Evolutionary conservation across 2,113 vertebrate genomes (phyloP).

Genomic region (Microcebus ravelobensis): DNA sequence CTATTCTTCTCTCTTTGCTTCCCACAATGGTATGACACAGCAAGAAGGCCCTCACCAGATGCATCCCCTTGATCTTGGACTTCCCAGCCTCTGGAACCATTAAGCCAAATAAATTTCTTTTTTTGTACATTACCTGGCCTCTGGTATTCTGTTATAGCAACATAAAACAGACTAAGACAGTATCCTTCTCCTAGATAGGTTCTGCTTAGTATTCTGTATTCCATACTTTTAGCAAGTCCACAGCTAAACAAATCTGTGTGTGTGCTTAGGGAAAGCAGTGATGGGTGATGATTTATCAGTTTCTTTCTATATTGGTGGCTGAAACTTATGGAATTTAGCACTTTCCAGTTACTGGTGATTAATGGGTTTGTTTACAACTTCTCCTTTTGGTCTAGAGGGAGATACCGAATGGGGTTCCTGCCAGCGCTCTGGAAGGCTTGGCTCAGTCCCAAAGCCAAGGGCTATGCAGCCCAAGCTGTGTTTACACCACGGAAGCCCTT

Average conservation of each 20-base stretch:
- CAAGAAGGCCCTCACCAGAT: neutral
- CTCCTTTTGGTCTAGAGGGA: conserved; percentile 53
- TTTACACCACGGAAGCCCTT: conserved; percentile 40
- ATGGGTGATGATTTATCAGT: conserved; percentile 60
- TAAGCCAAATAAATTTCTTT: neutral
- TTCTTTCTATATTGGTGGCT: conserved; percentile 42
- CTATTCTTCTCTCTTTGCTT: neutral
- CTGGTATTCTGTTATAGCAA: neutral
- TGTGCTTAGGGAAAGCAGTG: neutral
- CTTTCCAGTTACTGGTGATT: conserved; percentile 59
- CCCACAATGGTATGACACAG: too few species aligned
- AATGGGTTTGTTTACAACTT: conserved; percentile 73
- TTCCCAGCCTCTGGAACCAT: neutral
- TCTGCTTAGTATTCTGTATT: neutral
- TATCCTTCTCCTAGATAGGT: neutral
- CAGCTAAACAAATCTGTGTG: neutral
- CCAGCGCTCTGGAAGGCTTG: conserved; percentile 67
- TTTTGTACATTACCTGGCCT: neutral
- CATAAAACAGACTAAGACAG: neutral
- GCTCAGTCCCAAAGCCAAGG: conserved; percentile 60
- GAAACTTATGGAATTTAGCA: conserved; percentile 46
- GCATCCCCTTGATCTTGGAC: neutral
- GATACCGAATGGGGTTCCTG: conserved; percentile 63
- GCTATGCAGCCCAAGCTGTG: conserved; percentile 45
- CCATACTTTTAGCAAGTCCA: neutral